These are phyloP conservation scores for Eulacestoma nigropectus DNA, from an alignment of 2,113 vertebrate genomes.

Conservation along the genomic window DNA sequence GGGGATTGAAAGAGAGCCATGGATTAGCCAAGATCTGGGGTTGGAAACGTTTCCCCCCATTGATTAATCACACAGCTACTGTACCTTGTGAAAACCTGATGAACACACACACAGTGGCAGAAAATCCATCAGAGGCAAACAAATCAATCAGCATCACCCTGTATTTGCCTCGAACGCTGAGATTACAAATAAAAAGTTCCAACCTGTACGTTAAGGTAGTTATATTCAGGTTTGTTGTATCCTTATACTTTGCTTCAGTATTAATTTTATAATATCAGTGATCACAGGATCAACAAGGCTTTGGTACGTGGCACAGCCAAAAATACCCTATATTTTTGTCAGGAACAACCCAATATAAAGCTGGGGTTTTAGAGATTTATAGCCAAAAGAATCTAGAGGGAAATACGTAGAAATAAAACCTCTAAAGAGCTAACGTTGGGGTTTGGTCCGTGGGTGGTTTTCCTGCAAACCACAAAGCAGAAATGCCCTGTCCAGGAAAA, in stretches of 20 bases:
- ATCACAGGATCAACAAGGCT: not conserved
- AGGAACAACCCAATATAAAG: not conserved
- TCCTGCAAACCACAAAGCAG: slow-evolving; percentile 39
- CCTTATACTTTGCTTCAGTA: not conserved
- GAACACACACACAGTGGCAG: slow-evolving; percentile 1
- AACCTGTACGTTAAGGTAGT: not conserved
- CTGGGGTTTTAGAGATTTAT: not conserved
- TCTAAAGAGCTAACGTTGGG: not conserved
- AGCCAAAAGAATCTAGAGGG: not conserved
- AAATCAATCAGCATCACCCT: not conserved
- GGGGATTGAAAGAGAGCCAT: not conserved
- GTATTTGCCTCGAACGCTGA: not conserved
- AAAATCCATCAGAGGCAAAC: slow-evolving; percentile 36
- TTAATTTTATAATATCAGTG: not conserved
- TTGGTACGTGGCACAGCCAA: not conserved
- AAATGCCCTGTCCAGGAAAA: slow-evolving; percentile 52
- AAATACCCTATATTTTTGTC: not conserved
- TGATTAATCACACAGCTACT: not conserved
- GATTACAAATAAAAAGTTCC: not conserved
- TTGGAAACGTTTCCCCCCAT: not conserved
- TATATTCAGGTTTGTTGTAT: too few species aligned
- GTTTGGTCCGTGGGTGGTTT: slow-evolving; percentile 37
- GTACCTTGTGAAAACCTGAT: not conserved
- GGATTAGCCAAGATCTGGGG: not conserved
- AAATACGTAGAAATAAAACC: not conserved